phyloP scores from a whole-genome alignment of 1,140 invertebrate genomes.

The Lepidurus apus region DNA sequence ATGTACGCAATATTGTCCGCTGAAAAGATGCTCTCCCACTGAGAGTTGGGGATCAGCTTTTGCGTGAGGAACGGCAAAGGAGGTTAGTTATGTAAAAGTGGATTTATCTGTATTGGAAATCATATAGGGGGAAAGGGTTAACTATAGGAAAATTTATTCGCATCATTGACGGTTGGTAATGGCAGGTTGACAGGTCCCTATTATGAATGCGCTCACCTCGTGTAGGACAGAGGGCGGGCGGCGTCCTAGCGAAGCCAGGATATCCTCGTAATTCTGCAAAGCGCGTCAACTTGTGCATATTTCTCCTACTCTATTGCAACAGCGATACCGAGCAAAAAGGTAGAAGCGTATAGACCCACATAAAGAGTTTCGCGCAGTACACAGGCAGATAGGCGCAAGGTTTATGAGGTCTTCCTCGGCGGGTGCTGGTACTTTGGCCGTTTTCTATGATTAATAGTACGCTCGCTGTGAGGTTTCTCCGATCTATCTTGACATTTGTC shows the following conservation, averaged over 20 bases:
- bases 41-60: not conserved
- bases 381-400: not conserved
- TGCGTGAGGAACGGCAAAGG: not conserved
- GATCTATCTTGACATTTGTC: not conserved
- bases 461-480: not conserved
- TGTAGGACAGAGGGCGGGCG: not conserved
- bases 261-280: not conserved
- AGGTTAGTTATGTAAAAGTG: not conserved
- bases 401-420: conserved; percentile 12
- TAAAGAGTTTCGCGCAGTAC: not conserved
- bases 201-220: not conserved
- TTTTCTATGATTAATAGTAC: conserved; percentile 3
- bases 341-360: no score
- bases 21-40: not conserved
- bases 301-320: not conserved
- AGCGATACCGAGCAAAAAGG: not conserved
- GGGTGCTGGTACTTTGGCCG: not conserved
- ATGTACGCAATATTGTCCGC: not conserved
- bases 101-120: not conserved
- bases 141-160: not conserved
- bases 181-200: conserved; percentile 17
- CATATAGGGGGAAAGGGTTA: not conserved
- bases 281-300: conserved; percentile 9
- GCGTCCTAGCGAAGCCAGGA: no score
- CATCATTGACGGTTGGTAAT: not conserved